Percentiles rank a stretch among this genome's conserved stretches.
These are phyloP conservation scores for Lepidocolaptes lacrymiger DNA, from an alignment of 2,797 vertebrate species.

Conservation along the genomic window DNA sequence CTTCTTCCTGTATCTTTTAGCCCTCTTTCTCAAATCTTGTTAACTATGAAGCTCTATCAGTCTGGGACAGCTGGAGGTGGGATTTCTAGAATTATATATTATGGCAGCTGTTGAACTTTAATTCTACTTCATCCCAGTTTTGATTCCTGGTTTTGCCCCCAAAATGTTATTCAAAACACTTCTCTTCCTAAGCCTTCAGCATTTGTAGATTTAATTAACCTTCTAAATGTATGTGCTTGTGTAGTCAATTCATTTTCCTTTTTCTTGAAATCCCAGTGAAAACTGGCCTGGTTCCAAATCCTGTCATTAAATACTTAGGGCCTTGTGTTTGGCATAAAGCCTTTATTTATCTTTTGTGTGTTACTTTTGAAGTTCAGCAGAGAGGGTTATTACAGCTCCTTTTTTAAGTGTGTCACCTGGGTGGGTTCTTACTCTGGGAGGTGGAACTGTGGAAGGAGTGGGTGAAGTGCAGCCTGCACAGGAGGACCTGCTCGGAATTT, in stretches of 20 bases:
- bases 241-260: slow-evolving; percentile 28
- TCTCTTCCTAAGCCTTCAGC: neutral
- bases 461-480: neutral
- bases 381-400: neutral
- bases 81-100: neutral
- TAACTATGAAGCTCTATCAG: neutral
- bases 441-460: neutral
- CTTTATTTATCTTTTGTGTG: neutral
- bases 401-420: neutral
- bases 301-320: neutral
- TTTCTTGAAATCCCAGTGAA: neutral
- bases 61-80: slow-evolving; percentile 7
- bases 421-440: neutral
- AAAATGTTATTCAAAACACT: slow-evolving; percentile 30
- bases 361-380: neutral
- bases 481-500: neutral
- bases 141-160: neutral
- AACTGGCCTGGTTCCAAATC: slow-evolving; percentile 21
- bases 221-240: slow-evolving; percentile 21
- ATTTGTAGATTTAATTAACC: slow-evolving; percentile 61
- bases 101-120: neutral
- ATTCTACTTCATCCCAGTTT: neutral
- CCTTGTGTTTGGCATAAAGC: neutral
- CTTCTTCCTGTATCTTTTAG: neutral
- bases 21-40: neutral